Evolutionary conservation across 1,140 invertebrate species (phyloP).

Genomic region (Brachionus angularis): DNA sequence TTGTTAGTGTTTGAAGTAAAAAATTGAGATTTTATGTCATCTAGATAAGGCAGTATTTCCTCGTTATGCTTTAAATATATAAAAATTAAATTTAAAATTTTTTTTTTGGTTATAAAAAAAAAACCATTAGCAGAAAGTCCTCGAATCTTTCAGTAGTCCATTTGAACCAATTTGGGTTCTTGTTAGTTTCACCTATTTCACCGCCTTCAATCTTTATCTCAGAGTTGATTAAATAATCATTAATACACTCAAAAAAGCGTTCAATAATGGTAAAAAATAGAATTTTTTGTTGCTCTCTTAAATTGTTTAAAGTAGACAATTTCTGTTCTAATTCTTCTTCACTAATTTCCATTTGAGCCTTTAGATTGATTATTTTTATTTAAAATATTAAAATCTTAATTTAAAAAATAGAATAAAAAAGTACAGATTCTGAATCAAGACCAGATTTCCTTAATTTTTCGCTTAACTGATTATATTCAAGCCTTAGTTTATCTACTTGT

Average conservation of each 20-base stretch:
- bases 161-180: constrained; percentile 37
- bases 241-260: not conserved
- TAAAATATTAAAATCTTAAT: too few relatives aligned
- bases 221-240: constrained; percentile 20
- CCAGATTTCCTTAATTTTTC: constrained; percentile 22
- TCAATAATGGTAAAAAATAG: constrained; percentile 40
- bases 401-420: not conserved
- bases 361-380: not conserved
- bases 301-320: constrained; percentile 8
- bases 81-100: not conserved
- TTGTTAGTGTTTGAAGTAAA: constrained; percentile 11
- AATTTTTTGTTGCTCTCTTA: constrained; percentile 28
- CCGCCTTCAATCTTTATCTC: constrained; percentile 19
- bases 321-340: constrained; percentile 42
- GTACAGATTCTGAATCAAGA: not conserved
- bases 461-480: constrained; percentile 35
- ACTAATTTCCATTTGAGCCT: constrained; percentile 30
- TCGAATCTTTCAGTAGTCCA: constrained; percentile 36
- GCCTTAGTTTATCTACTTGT: constrained; percentile 74
- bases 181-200: constrained; percentile 17
- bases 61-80: constrained; percentile 23
- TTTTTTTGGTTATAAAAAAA: constrained; percentile 1
- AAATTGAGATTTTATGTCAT: constrained; percentile 23
- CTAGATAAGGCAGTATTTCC: constrained; percentile 28
- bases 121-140: constrained; percentile 31